Evolutionary conservation across 2,888 invertebrate genomes (phyloP).

Genomic region (Mesopsocus fuscifrons): DNA sequence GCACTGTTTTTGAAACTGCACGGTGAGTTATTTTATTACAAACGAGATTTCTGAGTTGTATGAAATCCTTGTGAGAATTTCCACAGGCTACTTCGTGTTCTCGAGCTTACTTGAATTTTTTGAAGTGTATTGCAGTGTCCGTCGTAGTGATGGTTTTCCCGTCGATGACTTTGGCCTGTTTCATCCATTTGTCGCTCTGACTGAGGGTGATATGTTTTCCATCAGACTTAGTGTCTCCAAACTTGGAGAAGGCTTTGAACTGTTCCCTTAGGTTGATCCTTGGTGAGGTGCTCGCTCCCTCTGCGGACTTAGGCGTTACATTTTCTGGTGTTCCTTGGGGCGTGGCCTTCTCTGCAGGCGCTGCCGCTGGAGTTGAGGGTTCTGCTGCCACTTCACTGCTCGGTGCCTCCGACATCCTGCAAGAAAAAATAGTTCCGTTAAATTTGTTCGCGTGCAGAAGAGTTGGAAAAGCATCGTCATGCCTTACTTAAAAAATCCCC

Average conservation of each 20-base stretch:
- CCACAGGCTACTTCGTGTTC: no score
- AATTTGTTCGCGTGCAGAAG: no score
- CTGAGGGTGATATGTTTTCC: slow-evolving; percentile 72
- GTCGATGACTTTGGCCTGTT: slow-evolving; percentile 69
- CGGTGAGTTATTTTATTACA: no score
- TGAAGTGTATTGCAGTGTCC: slow-evolving; percentile 78
- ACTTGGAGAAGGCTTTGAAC: slow-evolving; percentile 67
- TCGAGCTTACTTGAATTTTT: slow-evolving; percentile 53
- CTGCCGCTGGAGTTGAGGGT: neutral
- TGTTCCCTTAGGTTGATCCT: slow-evolving; percentile 35
- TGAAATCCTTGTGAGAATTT: no score
- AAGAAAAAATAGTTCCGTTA: no score
- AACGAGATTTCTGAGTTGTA: no score
- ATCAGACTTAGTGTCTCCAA: slow-evolving; percentile 70
- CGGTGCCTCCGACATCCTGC: no score
- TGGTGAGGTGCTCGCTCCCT: slow-evolving; percentile 7
- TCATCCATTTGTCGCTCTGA: slow-evolving; percentile 89
- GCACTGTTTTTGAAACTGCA: no score
- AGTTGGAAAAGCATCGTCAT: no score
- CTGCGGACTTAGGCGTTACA: neutral
- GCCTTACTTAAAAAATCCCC: no score
- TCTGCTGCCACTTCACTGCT: no score
- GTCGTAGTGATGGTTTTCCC: slow-evolving; percentile 74
- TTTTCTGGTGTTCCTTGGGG: neutral
- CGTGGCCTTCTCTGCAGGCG: neutral